Base-by-base conservation (phyloP, 2,113 vertebrate species). In the Rhinopomastus cyanomelas region DNA sequence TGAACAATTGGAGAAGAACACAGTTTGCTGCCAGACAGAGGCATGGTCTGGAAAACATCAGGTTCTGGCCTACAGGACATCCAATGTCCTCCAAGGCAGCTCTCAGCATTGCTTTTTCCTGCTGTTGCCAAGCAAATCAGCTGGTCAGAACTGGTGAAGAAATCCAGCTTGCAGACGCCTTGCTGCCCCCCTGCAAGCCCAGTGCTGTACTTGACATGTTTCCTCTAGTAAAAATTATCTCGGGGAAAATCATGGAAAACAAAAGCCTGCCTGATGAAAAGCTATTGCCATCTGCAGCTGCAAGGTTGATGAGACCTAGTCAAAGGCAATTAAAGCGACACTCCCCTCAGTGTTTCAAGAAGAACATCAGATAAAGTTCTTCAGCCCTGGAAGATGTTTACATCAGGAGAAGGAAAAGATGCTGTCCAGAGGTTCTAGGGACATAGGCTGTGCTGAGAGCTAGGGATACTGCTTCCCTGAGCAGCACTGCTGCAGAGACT, bases 21-120 rank as follows among this genome's bases (percentile, higher is more conserved):
- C 12, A 46, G 22, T 78, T 64, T 88, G n/a, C 69, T 93, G 77
- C 56, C 64, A 94, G 74, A 73, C 27, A 55, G 74, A 90, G 68
- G 36, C 44, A 17, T 59, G 44, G 53, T 75, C 88, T 94, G 87
- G 84, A 90, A 93, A 92, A 76, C 32, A 62, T 92, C 86, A 81
- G 25, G 36, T 51, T 30, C 12, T 4, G 39, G 36, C 55, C 81
- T 79, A 55, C 66, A 76, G 55, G 51, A 89, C 2, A 0, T 37
- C 59, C 67, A 34, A 53, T 65, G 60, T 46, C 20, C 62, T 88
- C 66, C 80, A 78, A 42, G 39, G 56, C 69, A 64, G 62, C 44
- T 65, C 46, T 79, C 71, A 5, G 4, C 1, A 0, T 59, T 92
- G 73, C 36, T 92, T 92, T 85, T 59, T 8, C 34, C 25, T 18